phyloP scores from a whole-genome alignment of 2,113 vertebrate species.

The Chiloscyllium plagiosum region DNA sequence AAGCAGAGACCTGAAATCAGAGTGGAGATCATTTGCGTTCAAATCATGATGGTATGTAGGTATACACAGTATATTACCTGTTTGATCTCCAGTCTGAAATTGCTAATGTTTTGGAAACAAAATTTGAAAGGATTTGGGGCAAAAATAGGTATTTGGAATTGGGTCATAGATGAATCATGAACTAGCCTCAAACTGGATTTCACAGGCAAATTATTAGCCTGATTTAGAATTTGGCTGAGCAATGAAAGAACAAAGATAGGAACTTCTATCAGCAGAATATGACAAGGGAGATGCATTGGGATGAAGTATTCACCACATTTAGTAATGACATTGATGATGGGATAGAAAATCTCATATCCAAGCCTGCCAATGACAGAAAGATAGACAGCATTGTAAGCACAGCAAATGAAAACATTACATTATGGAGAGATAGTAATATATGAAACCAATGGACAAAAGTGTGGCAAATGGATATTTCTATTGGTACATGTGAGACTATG shows the following conservation, averaged over 20 bases:
- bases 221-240: background rate
- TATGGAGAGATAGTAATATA: background rate
- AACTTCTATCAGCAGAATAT: background rate
- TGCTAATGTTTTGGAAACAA: too few relatives aligned
- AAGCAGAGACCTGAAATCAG: too few relatives aligned
- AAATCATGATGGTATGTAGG: too few relatives aligned
- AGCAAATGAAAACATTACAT: background rate
- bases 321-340: background rate
- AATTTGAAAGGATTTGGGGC: too few relatives aligned
- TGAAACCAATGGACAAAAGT: background rate
- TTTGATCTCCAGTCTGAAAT: too few relatives aligned
- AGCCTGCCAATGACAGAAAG: background rate
- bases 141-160: too few relatives aligned
- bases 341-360: background rate
- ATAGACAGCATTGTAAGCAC: background rate
- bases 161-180: too few relatives aligned
- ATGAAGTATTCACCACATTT: background rate
- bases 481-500: background rate
- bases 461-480: background rate
- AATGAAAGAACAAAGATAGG: background rate
- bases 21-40: too few relatives aligned
- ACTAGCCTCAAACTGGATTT: too few relatives aligned
- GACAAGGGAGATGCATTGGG: background rate
- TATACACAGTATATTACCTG: too few relatives aligned
- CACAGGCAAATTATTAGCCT: background rate